Conservation (phyloP, 92 coral and sea anemone genomes). For the Bergia sp. region DNA sequence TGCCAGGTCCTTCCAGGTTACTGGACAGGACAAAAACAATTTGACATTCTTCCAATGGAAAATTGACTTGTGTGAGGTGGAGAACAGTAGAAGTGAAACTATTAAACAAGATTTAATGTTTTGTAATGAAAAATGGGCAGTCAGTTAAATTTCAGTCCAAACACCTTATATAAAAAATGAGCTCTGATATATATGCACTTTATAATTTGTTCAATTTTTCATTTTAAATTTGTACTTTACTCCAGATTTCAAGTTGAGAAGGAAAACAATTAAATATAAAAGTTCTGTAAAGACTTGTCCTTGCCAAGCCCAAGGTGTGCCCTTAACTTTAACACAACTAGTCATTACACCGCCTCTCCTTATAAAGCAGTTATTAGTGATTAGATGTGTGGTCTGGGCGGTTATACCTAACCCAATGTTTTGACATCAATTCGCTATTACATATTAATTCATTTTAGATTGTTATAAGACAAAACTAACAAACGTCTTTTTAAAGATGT, state of each 20-base stretch:
- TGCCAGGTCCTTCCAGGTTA: too few species aligned
- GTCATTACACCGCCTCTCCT: background rate
- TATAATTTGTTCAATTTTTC: background rate
- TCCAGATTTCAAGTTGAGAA: background rate
- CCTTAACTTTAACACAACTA: background rate
- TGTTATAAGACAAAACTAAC: background rate
- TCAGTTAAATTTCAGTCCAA: too few species aligned
- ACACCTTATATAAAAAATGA: too few species aligned
- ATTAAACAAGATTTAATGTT: too few species aligned
- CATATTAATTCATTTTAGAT: background rate
- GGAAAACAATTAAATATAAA: conserved; percentile 6
- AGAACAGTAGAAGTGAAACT: too few species aligned
- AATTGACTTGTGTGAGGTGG: too few species aligned
- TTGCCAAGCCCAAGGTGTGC: background rate
- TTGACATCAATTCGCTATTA: background rate
- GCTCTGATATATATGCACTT: too few species aligned
- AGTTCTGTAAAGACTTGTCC: background rate
- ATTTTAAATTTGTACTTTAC: background rate
- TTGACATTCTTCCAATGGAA: too few species aligned
- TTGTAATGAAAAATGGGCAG: too few species aligned
- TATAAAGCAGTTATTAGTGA: too few species aligned
- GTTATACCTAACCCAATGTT: background rate
- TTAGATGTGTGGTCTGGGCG: background rate
- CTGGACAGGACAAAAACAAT: too few species aligned
- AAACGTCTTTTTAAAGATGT: background rate